phyloP scores from a whole-genome alignment of 2,888 invertebrate species.

The Ypsolopha sequella region DNA sequence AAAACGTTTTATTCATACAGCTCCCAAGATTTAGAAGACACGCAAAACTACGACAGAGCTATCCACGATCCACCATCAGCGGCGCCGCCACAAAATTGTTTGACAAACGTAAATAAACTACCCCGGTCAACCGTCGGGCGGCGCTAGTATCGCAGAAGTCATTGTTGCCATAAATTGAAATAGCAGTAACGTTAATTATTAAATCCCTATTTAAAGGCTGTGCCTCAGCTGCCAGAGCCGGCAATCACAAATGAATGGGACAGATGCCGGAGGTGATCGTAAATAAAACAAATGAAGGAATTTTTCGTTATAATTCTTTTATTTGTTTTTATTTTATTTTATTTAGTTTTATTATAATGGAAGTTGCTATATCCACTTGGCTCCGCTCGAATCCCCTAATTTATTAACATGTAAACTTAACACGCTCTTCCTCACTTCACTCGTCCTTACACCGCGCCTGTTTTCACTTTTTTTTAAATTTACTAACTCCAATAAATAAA shows the following conservation, averaged over 20 bases:
- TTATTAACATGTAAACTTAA: no score
- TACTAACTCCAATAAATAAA: no score
- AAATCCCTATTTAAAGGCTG: no score
- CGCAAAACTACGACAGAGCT: conserved; percentile 22
- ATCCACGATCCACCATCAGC: conserved; percentile 24
- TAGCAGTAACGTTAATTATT: neutral
- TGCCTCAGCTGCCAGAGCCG: no score
- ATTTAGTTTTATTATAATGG: no score
- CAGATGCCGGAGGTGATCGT: no score
- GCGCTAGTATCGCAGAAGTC: neutral
- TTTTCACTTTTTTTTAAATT: no score
- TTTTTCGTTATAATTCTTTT: neutral
- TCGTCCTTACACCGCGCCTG: no score
- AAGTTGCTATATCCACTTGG: no score
- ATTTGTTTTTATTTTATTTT: neutral
- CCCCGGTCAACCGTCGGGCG: neutral
- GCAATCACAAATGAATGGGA: no score
- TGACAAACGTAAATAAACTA: conserved; percentile 10
- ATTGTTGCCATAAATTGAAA: neutral
- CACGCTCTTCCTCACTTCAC: no score
- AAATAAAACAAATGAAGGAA: neutral
- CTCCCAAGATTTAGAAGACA: conserved; percentile 18
- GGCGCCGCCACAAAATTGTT: conserved; percentile 23
- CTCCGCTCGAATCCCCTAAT: no score
- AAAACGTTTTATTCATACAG: conserved; percentile 27